Percentiles rank a stretch among this genome's conserved stretches.
Evolutionary conservation across 2,888 invertebrate genomes (phyloP).

Genomic region (Entomobrya proxima): DNA sequence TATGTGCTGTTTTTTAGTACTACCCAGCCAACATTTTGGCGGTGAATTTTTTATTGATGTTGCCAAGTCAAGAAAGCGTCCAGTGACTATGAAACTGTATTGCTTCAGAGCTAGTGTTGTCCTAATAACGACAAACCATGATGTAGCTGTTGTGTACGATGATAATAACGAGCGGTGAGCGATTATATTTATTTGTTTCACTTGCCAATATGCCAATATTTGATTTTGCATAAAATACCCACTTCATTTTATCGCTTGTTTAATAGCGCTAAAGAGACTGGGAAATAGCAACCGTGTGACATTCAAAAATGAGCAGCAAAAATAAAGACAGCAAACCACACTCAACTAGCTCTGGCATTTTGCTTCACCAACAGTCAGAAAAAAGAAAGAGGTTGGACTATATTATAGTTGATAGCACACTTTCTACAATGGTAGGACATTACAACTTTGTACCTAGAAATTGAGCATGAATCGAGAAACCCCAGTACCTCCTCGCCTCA

Average conservation of each 20-base stretch:
- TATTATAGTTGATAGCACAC: too few relatives aligned
- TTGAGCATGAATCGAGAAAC: conserved; percentile 52
- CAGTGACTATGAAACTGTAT: neutral
- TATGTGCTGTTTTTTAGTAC: too few relatives aligned
- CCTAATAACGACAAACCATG: too few relatives aligned
- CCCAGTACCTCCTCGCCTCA: conserved; percentile 43
- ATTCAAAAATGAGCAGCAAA: neutral
- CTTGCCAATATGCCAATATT: too few relatives aligned
- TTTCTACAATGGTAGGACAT: too few relatives aligned
- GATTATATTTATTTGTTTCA: conserved; percentile 11
- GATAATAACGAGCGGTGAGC: conserved; percentile 2
- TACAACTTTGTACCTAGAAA: neutral
- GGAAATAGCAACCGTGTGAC: neutral
- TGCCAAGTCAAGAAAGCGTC: conserved; percentile 12
- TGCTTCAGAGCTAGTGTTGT: too few relatives aligned
- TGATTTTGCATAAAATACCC: neutral
- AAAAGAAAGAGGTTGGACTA: too few relatives aligned
- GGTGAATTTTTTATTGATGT: conserved; percentile 7
- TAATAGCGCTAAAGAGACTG: neutral
- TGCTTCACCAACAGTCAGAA: too few relatives aligned
- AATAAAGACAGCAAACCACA: neutral
- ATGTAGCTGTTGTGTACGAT: neutral
- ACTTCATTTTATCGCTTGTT: neutral
- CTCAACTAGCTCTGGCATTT: too few relatives aligned
- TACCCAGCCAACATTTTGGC: conserved; percentile 3